Conservation (phyloP, 2,888 invertebrate genomes). For the Lamproptera curius region DNA sequence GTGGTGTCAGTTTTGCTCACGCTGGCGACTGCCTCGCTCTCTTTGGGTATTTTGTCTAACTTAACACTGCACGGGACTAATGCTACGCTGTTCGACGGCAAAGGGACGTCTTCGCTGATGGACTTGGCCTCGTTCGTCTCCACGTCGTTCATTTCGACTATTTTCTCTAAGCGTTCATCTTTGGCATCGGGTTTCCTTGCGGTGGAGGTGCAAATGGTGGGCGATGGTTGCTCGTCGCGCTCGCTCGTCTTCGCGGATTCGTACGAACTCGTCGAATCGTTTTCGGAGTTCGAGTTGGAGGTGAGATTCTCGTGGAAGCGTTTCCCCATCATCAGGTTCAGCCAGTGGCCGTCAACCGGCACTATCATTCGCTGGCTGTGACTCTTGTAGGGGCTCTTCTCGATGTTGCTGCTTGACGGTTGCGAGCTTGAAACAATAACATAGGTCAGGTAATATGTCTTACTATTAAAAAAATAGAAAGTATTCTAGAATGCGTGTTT, state of each 20-base stretch:
- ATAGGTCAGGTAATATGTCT: too few species aligned
- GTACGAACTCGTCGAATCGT: slow-evolving; percentile 76
- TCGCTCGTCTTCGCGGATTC: slow-evolving; percentile 62
- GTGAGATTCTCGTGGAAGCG: slow-evolving; percentile 75
- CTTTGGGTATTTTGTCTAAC: slow-evolving; percentile 68
- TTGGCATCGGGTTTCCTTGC: slow-evolving; percentile 65
- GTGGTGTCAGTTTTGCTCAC: slow-evolving; percentile 38
- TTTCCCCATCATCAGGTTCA: slow-evolving; percentile 80
- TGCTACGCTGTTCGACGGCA: slow-evolving; percentile 51
- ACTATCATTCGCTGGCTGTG: slow-evolving; percentile 70
- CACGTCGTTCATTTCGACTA: slow-evolving; percentile 42
- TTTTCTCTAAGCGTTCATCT: slow-evolving; percentile 57
- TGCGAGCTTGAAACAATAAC: slow-evolving; percentile 51
- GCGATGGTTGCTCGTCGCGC: slow-evolving; percentile 79
- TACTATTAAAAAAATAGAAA: neutral
- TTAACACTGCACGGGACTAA: slow-evolving; percentile 57
- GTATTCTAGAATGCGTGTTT: neutral
- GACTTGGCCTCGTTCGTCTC: slow-evolving; percentile 51
- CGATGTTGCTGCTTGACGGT: slow-evolving; percentile 70
- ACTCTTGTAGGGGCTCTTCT: slow-evolving; percentile 70
- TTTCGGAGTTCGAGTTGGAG: slow-evolving; percentile 70
- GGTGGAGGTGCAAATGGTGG: slow-evolving; percentile 68
- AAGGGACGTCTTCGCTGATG: slow-evolving; percentile 43
- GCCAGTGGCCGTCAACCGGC: slow-evolving; percentile 77
- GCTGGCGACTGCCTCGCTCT: slow-evolving; percentile 45